phyloP scores from a whole-genome alignment of 1,140 invertebrate species.

The Spodoptera frugiperda region DNA sequence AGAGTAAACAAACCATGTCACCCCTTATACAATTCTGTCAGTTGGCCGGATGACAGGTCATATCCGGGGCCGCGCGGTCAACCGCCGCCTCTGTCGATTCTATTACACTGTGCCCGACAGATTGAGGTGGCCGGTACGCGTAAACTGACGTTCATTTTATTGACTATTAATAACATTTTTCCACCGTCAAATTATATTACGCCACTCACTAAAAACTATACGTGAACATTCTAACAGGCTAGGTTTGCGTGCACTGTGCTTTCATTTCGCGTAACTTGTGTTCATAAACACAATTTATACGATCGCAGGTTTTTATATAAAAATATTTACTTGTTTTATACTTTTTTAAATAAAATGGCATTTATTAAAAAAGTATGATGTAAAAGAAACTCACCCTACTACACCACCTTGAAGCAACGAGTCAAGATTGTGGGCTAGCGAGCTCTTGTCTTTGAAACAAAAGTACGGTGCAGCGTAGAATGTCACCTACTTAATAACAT shows the following conservation, averaged over 20 bases:
- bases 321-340: no score
- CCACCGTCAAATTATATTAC: neutral
- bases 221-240: no score
- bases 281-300: no score
- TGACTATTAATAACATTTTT: slow-evolving; percentile 30
- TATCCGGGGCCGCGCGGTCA: slow-evolving; percentile 72
- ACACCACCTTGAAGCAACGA: no score
- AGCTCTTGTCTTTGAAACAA: neutral
- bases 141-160: slow-evolving; percentile 53
- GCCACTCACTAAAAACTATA: no score
- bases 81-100: slow-evolving; percentile 73
- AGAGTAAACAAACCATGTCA: slow-evolving; percentile 62
- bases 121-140: slow-evolving; percentile 61
- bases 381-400: no score
- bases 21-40: slow-evolving; percentile 63
- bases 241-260: no score
- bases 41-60: slow-evolving; percentile 74
- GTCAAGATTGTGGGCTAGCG: no score
- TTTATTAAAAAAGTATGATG: no score
- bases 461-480: neutral
- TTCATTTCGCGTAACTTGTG: no score
- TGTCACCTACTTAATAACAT: neutral
- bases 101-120: slow-evolving; percentile 74
- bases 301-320: no score
- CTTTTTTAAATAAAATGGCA: no score